These are phyloP conservation scores for Reticulitermes lucifugus DNA, from an alignment of 2,888 invertebrate species.

Conservation along the genomic window DNA sequence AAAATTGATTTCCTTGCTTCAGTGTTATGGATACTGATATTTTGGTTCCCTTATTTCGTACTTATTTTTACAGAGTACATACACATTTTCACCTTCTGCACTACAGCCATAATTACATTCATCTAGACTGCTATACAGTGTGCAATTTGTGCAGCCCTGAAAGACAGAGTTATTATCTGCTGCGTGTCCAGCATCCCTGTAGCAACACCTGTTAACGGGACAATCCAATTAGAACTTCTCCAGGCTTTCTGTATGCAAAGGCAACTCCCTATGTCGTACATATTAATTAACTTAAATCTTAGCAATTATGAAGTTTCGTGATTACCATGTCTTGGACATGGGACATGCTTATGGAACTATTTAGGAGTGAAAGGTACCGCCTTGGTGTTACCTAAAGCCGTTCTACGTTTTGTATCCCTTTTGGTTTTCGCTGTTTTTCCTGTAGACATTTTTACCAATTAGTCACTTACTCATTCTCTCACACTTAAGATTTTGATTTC, in stretches of 20 bases:
- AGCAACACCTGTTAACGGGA: conserved; percentile 14
- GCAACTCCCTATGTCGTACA: conserved; percentile 16
- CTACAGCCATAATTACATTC: too few species aligned
- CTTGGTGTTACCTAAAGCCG: neutral
- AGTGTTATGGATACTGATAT: too few species aligned
- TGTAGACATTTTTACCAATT: too few species aligned
- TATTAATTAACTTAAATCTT: conserved; percentile 10
- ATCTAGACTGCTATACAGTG: neutral
- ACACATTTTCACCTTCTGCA: too few species aligned
- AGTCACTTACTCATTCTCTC: too few species aligned
- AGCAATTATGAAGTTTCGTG: conserved; percentile 14
- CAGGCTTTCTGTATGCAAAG: neutral
- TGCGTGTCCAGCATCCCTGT: neutral
- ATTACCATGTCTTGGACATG: neutral
- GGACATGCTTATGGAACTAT: neutral
- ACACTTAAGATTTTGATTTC: too few species aligned
- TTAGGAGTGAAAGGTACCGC: neutral
- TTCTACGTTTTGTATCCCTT: neutral
- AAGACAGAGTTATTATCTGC: neutral
- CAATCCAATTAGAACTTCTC: conserved; percentile 24
- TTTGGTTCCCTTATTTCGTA: too few species aligned
- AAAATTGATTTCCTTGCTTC: too few species aligned
- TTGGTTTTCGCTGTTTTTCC: too few species aligned
- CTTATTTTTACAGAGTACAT: too few species aligned
- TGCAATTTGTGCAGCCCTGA: conserved; percentile 8